Evolutionary conservation across 2,113 vertebrate genomes (phyloP), one percentile per base, ranked within the genome.

Genomic region (Phyllopteryx taeniolatus): DNA sequence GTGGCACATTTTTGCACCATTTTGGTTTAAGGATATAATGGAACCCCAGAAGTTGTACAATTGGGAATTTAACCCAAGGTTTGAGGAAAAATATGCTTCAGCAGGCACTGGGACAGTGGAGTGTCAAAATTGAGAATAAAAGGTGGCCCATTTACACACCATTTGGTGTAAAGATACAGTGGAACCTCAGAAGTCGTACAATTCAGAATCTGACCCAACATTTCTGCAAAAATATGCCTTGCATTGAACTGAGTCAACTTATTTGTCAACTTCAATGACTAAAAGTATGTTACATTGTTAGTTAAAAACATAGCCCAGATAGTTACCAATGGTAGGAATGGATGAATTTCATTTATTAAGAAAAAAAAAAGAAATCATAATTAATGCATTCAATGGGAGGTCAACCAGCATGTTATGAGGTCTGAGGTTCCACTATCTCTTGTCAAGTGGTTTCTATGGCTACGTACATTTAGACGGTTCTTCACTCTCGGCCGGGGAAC

Each of bases 401-500:
- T 59, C 3, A 59, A 13, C 11, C 56, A 59, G 11, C 12, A 22
- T 54, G 53, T 54, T 54, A 17, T 0, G 53, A 54, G 19, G 19
- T 20, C 19, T n/a, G 9, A 20, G 53, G 22, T 59, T 31, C 4
- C 22, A 59, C 56, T 65, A n/a, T 64, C 17, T 64, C 35, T 64
- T 22, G 15, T 42, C 10, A 44, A 22, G 19, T 68, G 65, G 43
- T 72, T 72, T 73, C 64, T 61, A 65, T 67, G 42, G 62, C 46
- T 46, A 78, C 83, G 49, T 95, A 97, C 96, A 94, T 96, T 97
- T 96, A 78, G 94, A 92, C 33, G 93, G 90, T 78, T 94, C 95
- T 87, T 97, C 96, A 83, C 93, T 95, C 88, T 94, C 95, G 85
- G 94, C 93, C 80, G 96, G 94, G 67, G 96, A 98, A 87, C 96